Base-by-base conservation (phyloP, 2,888 invertebrate genomes). In the Barypeithes pellucidus region DNA sequence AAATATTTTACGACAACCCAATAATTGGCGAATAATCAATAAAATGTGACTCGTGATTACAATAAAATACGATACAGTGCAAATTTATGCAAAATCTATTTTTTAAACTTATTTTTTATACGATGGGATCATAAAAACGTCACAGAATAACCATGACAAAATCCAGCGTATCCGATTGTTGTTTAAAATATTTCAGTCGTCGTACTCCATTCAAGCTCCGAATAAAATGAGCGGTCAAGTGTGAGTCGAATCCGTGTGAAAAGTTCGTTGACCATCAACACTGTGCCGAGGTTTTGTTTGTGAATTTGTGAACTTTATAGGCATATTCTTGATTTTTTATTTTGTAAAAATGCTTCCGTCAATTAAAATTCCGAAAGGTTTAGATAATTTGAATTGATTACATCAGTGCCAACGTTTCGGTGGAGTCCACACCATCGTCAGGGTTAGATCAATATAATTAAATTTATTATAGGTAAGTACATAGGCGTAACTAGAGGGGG, bases 1-100 rank as follows among this genome's bases (percentile, higher is more conserved):
- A 50, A 61, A 7, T 24, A 41, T 22, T 70, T 70, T 24, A 36
- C 63, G 36, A 14, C 4, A 2, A 43, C 4, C 43, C 47, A 22
- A 57, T 59, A 72, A 72, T 60, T 61, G 41, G 39, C 7, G 39
- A 52, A 69, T 69, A 69, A 69, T 41, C 29, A 61, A 62, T n/a
- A 66, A 72, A 72, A 66, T 66, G 66, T 72, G 72, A 68, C 61
- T 61, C 36, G 41, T 61, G 59, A 67, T 43, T 43, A 43, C 43
- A 43, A 2, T 43, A 43, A 43, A 43, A 43, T 50, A 50, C 22
- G 20, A 50, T 50, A 50, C 22, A 22, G 5, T 16, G 16, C 16
- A 14, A 33, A 33, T 57, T 57, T 14, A 57, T 57, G 33, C 33
- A 33, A 33, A 33, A 3, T 50, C 52, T 29, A 29, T 24, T 54